Percentiles rank a stretch among this genome's conserved stretches.
Conservation (phyloP, 2,113 vertebrate genomes). For the Malurus melanocephalus region DNA sequence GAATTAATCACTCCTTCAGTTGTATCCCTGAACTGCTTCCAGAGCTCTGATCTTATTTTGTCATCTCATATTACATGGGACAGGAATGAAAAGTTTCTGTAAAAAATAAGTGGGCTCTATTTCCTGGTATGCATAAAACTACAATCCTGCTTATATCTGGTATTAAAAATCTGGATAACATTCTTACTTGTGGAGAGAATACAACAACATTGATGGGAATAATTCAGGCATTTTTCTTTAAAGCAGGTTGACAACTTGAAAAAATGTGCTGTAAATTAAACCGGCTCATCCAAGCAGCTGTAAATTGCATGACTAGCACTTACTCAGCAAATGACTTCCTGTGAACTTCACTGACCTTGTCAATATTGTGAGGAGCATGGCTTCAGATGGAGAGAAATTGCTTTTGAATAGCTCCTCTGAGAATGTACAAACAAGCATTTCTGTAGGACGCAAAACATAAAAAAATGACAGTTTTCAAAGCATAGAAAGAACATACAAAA, state of each 20-base stretch:
- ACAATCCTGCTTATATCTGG: background rate
- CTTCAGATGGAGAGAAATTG: background rate
- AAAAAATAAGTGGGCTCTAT: background rate
- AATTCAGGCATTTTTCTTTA: background rate
- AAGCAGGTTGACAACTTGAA: background rate
- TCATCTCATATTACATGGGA: background rate
- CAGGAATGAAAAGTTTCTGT: background rate
- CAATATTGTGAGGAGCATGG: background rate
- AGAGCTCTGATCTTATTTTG: background rate
- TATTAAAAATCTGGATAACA: background rate
- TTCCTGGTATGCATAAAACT: background rate
- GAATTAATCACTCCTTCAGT: background rate
- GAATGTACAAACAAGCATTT: background rate
- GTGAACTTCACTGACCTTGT: slow-evolving; percentile 42
- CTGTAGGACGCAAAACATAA: background rate
- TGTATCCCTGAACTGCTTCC: background rate
- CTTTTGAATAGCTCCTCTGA: background rate
- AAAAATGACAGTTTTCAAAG: background rate
- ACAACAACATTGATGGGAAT: background rate
- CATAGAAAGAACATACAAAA: background rate
- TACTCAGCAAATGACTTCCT: slow-evolving; percentile 42
- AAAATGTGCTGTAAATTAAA: slow-evolving; percentile 36
- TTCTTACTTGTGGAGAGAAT: background rate
- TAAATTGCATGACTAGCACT: slow-evolving; percentile 26
- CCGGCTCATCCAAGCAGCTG: background rate